Percentiles rank a stretch among this genome's conserved stretches.
Conservation (phyloP, 2,888 invertebrate species). For the Halictus ligatus region DNA sequence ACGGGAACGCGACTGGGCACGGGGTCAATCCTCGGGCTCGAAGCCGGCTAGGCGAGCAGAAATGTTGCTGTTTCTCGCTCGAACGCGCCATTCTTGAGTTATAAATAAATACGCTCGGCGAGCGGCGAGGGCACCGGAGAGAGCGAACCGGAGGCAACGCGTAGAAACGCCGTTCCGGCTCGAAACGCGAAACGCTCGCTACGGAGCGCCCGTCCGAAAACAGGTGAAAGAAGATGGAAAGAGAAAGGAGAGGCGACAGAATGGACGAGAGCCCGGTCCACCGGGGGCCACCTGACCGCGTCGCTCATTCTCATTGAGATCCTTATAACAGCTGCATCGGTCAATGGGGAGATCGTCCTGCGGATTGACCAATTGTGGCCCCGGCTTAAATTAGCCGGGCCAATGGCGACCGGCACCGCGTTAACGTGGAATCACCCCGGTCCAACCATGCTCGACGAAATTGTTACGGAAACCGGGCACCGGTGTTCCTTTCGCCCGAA, state of each 20-base stretch:
- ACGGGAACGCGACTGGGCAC: conserved; percentile 30
- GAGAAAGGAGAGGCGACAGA: conserved; percentile 56
- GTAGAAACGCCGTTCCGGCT: conserved; percentile 37
- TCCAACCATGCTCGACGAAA: conserved; percentile 45
- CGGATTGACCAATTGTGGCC: conserved; percentile 76
- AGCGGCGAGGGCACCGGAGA: conserved; percentile 52
- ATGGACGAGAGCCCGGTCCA: conserved; percentile 58
- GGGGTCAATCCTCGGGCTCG: conserved; percentile 17
- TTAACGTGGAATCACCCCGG: conserved; percentile 31
- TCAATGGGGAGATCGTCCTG: conserved; percentile 76
- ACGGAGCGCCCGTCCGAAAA: conserved; percentile 4
- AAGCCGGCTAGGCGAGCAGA: conserved; percentile 1
- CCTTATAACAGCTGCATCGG: conserved; percentile 79
- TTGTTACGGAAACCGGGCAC: conserved; percentile 38
- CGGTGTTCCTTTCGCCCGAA: conserved; percentile 24
- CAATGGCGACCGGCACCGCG: conserved; percentile 60
- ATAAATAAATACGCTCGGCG: conserved; percentile 77
- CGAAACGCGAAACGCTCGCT: conserved; percentile 25
- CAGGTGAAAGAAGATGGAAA: conserved; percentile 41
- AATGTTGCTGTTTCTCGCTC: conserved; percentile 69
- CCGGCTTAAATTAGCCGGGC: conserved; percentile 74
- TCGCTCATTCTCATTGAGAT: conserved; percentile 83
- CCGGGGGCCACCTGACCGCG: conserved; percentile 78
- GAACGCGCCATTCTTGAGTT: conserved; percentile 79
- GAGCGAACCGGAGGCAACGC: not conserved